Evolutionary conservation across 2,888 invertebrate species (phyloP).

Genomic region (Spodoptera picta): DNA sequence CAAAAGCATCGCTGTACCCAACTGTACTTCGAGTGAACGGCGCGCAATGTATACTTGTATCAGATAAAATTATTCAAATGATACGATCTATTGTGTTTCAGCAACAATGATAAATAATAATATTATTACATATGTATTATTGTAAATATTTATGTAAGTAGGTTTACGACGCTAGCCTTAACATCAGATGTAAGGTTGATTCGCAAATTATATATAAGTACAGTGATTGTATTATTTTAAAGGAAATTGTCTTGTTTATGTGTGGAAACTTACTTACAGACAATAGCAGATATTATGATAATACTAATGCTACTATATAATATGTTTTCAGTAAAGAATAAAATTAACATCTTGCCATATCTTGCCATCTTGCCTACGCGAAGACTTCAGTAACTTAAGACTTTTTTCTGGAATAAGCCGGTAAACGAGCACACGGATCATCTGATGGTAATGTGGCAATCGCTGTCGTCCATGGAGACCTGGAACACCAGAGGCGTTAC

Average conservation of each 20-base stretch:
- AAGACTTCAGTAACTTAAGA: too few relatives aligned
- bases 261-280: conserved; percentile 17
- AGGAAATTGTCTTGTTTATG: conserved; percentile 24
- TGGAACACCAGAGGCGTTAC: too few relatives aligned
- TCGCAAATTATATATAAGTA: conserved; percentile 35
- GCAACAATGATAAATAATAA: conserved; percentile 86
- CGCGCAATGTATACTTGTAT: conserved; percentile 78
- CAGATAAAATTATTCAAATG: conserved; percentile 87
- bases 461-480: too few relatives aligned
- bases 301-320: too few relatives aligned
- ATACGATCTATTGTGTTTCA: conserved; percentile 87
- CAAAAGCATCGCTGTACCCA: conserved; percentile 30
- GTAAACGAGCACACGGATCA: too few relatives aligned
- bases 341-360: too few relatives aligned
- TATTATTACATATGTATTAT: conserved; percentile 81
- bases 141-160: conserved; percentile 82
- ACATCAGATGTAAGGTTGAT: conserved; percentile 37
- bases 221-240: conserved; percentile 19
- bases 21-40: conserved; percentile 53
- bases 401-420: too few relatives aligned
- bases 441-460: too few relatives aligned
- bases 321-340: too few relatives aligned
- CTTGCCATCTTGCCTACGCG: too few relatives aligned
- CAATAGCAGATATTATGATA: not conserved
- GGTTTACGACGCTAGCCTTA: conserved; percentile 67